Evolutionary conservation across 2,888 invertebrate species (phyloP).

Genomic region (Lochmaea crataegi): DNA sequence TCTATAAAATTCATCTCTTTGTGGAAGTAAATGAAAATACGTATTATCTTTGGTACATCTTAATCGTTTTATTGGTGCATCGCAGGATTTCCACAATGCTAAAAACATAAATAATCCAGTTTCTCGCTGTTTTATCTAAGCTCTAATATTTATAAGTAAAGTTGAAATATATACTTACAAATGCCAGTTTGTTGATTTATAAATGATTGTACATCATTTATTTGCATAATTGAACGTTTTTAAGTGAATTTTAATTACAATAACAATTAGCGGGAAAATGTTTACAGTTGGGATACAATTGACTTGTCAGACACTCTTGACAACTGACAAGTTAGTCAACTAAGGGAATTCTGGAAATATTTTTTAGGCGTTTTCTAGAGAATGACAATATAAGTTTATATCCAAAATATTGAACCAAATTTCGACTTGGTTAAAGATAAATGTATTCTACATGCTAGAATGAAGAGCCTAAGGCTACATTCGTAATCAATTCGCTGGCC

Average conservation of each 20-base stretch:
- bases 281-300: neutral
- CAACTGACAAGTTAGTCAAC: slow-evolving; percentile 10
- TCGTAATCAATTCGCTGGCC: no score
- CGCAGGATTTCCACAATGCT: slow-evolving; percentile 73
- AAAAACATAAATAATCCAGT: slow-evolving; percentile 52
- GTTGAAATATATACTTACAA: slow-evolving; percentile 44
- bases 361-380: neutral
- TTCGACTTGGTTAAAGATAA: no score
- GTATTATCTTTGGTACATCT: slow-evolving; percentile 74
- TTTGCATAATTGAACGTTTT: slow-evolving; percentile 16
- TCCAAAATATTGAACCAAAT: no score
- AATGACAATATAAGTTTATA: no score
- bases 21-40: slow-evolving; percentile 71
- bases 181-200: slow-evolving; percentile 46
- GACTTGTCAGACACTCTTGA: neutral
- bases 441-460: no score
- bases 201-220: slow-evolving; percentile 44
- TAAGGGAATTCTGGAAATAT: no score
- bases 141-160: neutral
- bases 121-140: neutral
- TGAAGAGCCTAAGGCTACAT: no score
- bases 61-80: slow-evolving; percentile 73
- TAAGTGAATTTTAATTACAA: slow-evolving; percentile 2
- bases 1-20: slow-evolving; percentile 56
- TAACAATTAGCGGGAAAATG: slow-evolving; percentile 24